phyloP scores from a whole-genome alignment of 2,888 invertebrate species.

The Sarcophaga subvicina region DNA sequence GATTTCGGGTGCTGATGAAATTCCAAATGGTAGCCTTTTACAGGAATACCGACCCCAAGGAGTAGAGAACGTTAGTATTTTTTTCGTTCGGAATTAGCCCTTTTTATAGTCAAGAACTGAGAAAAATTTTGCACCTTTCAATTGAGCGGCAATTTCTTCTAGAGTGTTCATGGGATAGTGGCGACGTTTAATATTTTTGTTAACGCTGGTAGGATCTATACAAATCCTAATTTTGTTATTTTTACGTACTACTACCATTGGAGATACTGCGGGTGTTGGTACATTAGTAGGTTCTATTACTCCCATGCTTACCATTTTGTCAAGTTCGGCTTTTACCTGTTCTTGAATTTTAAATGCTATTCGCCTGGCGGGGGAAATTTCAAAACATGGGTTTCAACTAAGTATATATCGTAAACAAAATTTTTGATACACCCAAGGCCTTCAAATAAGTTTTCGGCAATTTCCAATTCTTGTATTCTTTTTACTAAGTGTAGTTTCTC shows the following conservation, averaged over 20 bases:
- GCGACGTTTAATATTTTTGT: slow-evolving; percentile 56
- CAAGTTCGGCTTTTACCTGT: slow-evolving; percentile 64
- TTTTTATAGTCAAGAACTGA: slow-evolving; percentile 57
- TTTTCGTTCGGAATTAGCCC: slow-evolving; percentile 67
- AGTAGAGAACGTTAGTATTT: slow-evolving; percentile 60
- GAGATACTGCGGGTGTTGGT: slow-evolving; percentile 66
- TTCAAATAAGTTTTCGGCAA: slow-evolving; percentile 34
- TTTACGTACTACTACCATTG: slow-evolving; percentile 60
- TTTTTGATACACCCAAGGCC: not conserved
- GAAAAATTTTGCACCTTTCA: slow-evolving; percentile 43
- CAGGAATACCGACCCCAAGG: slow-evolving; percentile 68
- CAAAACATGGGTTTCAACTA: slow-evolving; percentile 53
- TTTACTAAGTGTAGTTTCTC: not conserved
- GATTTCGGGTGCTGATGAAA: slow-evolving; percentile 72
- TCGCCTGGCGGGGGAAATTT: slow-evolving; percentile 58
- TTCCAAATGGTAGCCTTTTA: slow-evolving; percentile 56
- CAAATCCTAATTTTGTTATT: slow-evolving; percentile 55
- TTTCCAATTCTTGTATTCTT: slow-evolving; percentile 6
- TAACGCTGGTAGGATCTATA: slow-evolving; percentile 44
- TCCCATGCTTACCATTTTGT: slow-evolving; percentile 58
- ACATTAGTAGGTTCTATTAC: slow-evolving; percentile 59
- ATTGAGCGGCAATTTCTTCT: slow-evolving; percentile 38
- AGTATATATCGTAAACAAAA: slow-evolving; percentile 62
- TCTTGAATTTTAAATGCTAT: slow-evolving; percentile 64
- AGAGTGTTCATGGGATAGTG: slow-evolving; percentile 58